phyloP scores from a whole-genome alignment of 2,888 invertebrate genomes.

The Machimus atricapillus region DNA sequence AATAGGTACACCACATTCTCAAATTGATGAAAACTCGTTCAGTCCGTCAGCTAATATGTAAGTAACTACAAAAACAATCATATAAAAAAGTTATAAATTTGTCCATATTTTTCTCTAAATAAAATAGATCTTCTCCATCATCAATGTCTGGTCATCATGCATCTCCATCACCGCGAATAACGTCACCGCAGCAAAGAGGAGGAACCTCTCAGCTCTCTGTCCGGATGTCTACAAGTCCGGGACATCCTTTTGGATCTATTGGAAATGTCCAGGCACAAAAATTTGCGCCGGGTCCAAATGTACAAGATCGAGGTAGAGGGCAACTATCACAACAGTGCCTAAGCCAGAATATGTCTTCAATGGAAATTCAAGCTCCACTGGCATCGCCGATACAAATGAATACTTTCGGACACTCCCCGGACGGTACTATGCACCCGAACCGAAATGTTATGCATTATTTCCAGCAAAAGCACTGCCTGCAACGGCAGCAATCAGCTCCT shows the following conservation, averaged over 20 bases:
- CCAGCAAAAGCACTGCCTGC: slow-evolving; percentile 56
- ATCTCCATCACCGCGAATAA: slow-evolving; percentile 65
- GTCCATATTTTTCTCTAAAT: background rate
- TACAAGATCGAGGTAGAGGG: slow-evolving; percentile 48
- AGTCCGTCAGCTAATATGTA: slow-evolving; percentile 59
- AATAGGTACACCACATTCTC: slow-evolving; percentile 70
- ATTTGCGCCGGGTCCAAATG: slow-evolving; percentile 51
- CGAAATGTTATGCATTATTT: slow-evolving; percentile 40
- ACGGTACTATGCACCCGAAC: slow-evolving; percentile 7
- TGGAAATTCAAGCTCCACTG: slow-evolving; percentile 64
- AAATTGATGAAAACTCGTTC: slow-evolving; percentile 68
- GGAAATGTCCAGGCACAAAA: slow-evolving; percentile 44
- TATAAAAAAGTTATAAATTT: too few relatives aligned
- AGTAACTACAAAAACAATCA: background rate
- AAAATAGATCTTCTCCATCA: slow-evolving; percentile 62
- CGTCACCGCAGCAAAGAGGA: slow-evolving; percentile 66
- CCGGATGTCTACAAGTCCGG: slow-evolving; percentile 66
- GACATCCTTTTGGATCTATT: slow-evolving; percentile 38
- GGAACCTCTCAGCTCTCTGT: slow-evolving; percentile 44
- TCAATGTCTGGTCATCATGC: slow-evolving; percentile 61
- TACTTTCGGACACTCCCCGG: slow-evolving; percentile 2
- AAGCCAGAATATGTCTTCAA: slow-evolving; percentile 51
- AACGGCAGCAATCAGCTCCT: slow-evolving; percentile 57
- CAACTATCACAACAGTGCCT: slow-evolving; percentile 60
- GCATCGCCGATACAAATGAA: slow-evolving; percentile 55